Base-by-base conservation (phyloP, 2,888 invertebrate species). In the Hecatera dysodea region DNA sequence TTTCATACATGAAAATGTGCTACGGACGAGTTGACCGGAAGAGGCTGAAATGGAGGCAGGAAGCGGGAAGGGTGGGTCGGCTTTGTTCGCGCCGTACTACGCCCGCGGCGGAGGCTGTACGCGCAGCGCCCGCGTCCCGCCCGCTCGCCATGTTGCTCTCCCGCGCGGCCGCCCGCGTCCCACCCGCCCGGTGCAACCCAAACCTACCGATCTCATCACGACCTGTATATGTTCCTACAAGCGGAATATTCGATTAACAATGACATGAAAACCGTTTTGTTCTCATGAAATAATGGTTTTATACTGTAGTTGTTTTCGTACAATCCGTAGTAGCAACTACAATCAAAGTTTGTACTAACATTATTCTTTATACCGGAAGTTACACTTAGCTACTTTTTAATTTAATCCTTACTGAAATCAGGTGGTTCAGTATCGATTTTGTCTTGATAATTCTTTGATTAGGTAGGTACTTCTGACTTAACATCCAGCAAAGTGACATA, bases 101-200 rank as follows among this genome's bases (percentile, higher is more conserved):
- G 95, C 93, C 93, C 94, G 94, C 84, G 85, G 72, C 78, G 89
- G 93, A 93, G 93, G 93, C 93, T 93, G 92, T 90, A 88, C 93
- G 95, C 95, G 94, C 95, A 95, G 94, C 94, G 93, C 94, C 95
- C 94, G 89, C 90, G 93, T 94, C 94, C 95, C 94, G 89, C 90
- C 93, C 94, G 89, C 90, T 90, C 91, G 91, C 91, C 92, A 91
- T 93, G 90, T 91, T 92, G 87, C 86, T 89, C 87, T 89, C 73
- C 72, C 75, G 87, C 88, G 24, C 71, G 74, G 87, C 86, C 56
- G 56, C 22, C 56, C 56, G 56, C 56, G 87, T 89, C 76, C 72
- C 75, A 64, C 65, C 69, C 81, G 69, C 77, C 75, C 77, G 74
- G 33, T 84, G 77, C 84, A 85, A 76, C 74, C 69, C 65, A 75